These are phyloP conservation scores for Sitophilus oryzae DNA, from an alignment of 1,140 invertebrate genomes.

Conservation along the genomic window DNA sequence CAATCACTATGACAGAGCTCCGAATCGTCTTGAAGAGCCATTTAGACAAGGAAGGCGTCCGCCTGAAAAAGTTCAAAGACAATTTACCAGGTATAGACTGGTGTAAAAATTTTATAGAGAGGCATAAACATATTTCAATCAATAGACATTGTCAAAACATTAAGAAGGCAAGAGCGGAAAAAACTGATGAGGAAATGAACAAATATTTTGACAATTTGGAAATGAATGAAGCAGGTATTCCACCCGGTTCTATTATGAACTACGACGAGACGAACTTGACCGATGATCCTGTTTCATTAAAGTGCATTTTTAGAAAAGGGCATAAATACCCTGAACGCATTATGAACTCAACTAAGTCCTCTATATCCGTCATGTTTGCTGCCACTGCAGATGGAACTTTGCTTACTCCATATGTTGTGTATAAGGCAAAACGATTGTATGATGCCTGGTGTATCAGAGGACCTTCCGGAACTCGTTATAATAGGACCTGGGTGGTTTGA, in stretches of 20 bases:
- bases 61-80: background rate
- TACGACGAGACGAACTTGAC: no score
- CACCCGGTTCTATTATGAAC: no score
- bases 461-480: slow-evolving; percentile 9
- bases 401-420: slow-evolving; percentile 22
- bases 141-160: background rate
- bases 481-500: slow-evolving; percentile 20
- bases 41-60: slow-evolving; percentile 1
- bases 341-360: slow-evolving; percentile 17
- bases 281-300: no score
- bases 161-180: no score
- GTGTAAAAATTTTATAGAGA: background rate
- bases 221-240: no score
- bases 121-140: background rate
- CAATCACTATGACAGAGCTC: background rate
- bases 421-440: slow-evolving; percentile 19
- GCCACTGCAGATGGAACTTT: slow-evolving; percentile 10
- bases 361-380: slow-evolving; percentile 20
- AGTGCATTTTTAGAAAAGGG: slow-evolving; percentile 10
- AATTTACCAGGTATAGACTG: background rate
- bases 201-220: no score
- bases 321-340: slow-evolving; percentile 18
- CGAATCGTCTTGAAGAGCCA: slow-evolving; percentile 1
- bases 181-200: no score
- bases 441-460: slow-evolving; percentile 13